phyloP scores from a whole-genome alignment of 2,888 invertebrate genomes.

The Aspidiotus rigidus region DNA sequence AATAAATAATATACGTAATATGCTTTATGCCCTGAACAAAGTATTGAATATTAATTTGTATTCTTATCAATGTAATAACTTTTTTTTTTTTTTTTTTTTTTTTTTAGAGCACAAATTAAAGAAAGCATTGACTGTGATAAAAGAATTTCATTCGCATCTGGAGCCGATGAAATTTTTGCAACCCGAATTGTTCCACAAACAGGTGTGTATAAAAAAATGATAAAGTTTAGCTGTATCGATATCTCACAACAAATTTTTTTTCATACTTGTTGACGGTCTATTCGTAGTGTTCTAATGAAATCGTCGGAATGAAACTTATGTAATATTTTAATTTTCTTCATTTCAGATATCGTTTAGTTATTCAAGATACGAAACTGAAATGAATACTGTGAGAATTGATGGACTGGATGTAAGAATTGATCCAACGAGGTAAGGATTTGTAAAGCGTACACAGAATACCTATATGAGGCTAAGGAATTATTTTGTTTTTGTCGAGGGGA shows the following conservation, averaged over 20 bases:
- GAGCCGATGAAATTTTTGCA: constrained; percentile 84
- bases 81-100: constrained; percentile 13
- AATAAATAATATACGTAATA: no score
- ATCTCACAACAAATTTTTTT: no score
- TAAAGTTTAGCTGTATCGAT: no score
- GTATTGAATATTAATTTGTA: no score
- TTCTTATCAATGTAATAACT: no score
- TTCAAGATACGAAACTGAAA: constrained; percentile 62
- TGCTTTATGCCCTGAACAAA: no score
- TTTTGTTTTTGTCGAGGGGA: no score
- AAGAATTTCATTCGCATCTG: constrained; percentile 88
- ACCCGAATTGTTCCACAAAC: constrained; percentile 68
- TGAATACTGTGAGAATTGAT: constrained; percentile 77
- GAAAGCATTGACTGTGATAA: constrained; percentile 56
- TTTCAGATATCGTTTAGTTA: constrained; percentile 80
- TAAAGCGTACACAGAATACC: no score
- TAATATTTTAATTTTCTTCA: constrained; percentile 37
- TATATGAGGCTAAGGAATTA: no score
- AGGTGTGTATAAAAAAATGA: constrained; percentile 47
- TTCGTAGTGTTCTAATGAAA: no score
- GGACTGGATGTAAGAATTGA: constrained; percentile 71
- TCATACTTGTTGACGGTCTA: no score
- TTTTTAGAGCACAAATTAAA: constrained; percentile 18
- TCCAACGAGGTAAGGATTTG: constrained; percentile 59
- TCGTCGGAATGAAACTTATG: neutral